A percentile compares a stretch with the other conserved stretches of the same genome.
Evolutionary conservation across 1,140 invertebrate species (phyloP).

Genomic region (Steinernema khuongi): DNA sequence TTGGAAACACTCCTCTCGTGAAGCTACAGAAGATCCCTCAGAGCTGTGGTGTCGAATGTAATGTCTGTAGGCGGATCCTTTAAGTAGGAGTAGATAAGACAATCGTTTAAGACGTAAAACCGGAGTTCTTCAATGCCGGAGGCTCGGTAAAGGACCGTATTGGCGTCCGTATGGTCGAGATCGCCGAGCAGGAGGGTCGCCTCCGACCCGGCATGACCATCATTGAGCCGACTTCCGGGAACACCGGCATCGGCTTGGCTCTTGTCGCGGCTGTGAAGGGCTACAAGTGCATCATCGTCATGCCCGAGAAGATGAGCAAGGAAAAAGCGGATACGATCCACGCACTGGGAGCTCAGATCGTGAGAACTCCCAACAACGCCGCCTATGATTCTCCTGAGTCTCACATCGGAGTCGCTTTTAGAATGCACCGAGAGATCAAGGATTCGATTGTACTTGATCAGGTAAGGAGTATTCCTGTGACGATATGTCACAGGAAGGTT

Average conservation of each 20-base stretch:
- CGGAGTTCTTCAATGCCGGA: constrained; percentile 94
- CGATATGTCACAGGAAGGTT: too few species aligned
- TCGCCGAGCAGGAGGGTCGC: constrained; percentile 79
- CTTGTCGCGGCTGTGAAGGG: constrained; percentile 88
- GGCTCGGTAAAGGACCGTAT: constrained; percentile 97
- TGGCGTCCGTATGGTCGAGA: constrained; percentile 83
- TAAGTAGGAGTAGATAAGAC: not conserved
- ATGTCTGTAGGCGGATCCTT: constrained; percentile 76
- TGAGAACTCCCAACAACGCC: constrained; percentile 87
- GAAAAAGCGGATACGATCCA: constrained; percentile 75
- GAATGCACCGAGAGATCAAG: constrained; percentile 3
- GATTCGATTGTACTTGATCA: constrained; percentile 16
- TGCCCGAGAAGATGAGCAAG: constrained; percentile 97
- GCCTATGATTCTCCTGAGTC: constrained; percentile 7
- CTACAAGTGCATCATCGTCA: constrained; percentile 91
- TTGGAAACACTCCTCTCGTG: constrained; percentile 87
- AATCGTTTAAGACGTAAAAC: constrained; percentile 78
- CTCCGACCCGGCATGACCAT: constrained; percentile 77
- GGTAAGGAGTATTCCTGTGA: not conserved
- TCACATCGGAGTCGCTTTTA: constrained; percentile 6
- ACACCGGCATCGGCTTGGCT: constrained; percentile 80
- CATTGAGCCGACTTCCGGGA: constrained; percentile 85
- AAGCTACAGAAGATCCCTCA: constrained; percentile 78
- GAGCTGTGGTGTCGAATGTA: constrained; percentile 76
- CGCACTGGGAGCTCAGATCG: constrained; percentile 86